Conservation (phyloP, 1,140 invertebrate genomes). For the Myzus persicae region DNA sequence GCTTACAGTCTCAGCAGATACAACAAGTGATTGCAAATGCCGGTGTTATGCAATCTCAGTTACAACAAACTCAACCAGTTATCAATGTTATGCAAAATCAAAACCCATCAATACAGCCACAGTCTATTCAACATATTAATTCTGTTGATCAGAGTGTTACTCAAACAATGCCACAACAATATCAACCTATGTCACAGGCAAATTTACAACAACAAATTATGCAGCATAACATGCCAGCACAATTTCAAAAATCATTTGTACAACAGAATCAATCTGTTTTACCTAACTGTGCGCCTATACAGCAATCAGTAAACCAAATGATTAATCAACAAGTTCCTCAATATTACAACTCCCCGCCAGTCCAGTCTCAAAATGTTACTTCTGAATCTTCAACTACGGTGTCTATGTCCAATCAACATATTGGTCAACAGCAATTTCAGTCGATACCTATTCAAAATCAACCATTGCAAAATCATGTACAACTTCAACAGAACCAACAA, state of each 20-base stretch:
- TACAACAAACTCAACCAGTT: slow-evolving; percentile 63
- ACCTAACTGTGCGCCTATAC: slow-evolving; percentile 45
- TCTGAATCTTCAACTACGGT: slow-evolving; percentile 47
- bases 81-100: slow-evolving; percentile 66
- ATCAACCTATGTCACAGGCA: slow-evolving; percentile 48
- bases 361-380: slow-evolving; percentile 53
- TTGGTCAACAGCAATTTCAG: slow-evolving; percentile 65
- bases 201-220: slow-evolving; percentile 56
- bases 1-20: slow-evolving; percentile 68
- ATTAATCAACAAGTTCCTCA: slow-evolving; percentile 58
- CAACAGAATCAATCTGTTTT: slow-evolving; percentile 40
- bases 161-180: slow-evolving; percentile 51
- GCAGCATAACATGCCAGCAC: slow-evolving; percentile 41
- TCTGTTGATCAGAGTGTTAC: slow-evolving; percentile 44
- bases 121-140: slow-evolving; percentile 62
- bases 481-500: slow-evolving; percentile 55
- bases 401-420: slow-evolving; percentile 45
- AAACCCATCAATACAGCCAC: slow-evolving; percentile 67
- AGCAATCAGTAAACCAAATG: slow-evolving; percentile 51
- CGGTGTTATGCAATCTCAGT: slow-evolving; percentile 62
- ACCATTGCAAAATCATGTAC: slow-evolving; percentile 47
- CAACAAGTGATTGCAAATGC: slow-evolving; percentile 68
- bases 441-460: slow-evolving; percentile 64
- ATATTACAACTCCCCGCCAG: slow-evolving; percentile 46
- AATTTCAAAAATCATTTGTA: slow-evolving; percentile 55